phyloP scores from a whole-genome alignment of 1,140 invertebrate species.

The Phymorhynchus buccinoides region DNA sequence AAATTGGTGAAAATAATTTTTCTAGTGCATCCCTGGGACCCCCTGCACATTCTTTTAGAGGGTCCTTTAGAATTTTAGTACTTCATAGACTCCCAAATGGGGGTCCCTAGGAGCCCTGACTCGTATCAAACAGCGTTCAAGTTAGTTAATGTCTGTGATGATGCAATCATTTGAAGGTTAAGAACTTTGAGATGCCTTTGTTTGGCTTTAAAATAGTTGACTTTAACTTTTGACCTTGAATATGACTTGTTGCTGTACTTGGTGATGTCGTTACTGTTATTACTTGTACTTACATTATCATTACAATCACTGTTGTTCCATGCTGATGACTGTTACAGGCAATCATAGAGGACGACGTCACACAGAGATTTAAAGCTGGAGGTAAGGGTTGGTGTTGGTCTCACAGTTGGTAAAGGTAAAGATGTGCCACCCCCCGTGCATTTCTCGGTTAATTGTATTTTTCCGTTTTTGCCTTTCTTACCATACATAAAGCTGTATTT shows the following conservation, averaged over 20 bases:
- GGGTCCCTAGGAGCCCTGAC: no score
- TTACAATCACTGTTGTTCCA: neutral
- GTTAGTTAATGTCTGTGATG: neutral
- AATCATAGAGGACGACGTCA: constrained; percentile 69
- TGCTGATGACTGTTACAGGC: constrained; percentile 46
- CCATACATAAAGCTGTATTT: no score
- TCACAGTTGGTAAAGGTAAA: no score
- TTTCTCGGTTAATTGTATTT: no score
- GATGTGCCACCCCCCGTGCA: no score
- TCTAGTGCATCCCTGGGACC: no score
- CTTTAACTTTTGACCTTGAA: neutral
- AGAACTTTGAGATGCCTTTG: neutral
- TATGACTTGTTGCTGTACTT: neutral
- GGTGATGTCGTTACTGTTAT: no score
- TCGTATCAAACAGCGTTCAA: neutral
- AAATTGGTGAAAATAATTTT: no score
- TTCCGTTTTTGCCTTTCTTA: no score
- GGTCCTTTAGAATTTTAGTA: no score
- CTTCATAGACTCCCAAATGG: no score
- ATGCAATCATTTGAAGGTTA: neutral
- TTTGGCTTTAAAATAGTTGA: neutral
- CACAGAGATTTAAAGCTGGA: constrained; percentile 66
- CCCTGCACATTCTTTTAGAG: no score
- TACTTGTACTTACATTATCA: neutral
- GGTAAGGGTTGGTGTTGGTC: constrained; percentile 45